Percentiles rank a stretch among this genome's conserved stretches.
These are phyloP conservation scores for Villa cingulata DNA, from an alignment of 2,888 invertebrate species.

Conservation along the genomic window DNA sequence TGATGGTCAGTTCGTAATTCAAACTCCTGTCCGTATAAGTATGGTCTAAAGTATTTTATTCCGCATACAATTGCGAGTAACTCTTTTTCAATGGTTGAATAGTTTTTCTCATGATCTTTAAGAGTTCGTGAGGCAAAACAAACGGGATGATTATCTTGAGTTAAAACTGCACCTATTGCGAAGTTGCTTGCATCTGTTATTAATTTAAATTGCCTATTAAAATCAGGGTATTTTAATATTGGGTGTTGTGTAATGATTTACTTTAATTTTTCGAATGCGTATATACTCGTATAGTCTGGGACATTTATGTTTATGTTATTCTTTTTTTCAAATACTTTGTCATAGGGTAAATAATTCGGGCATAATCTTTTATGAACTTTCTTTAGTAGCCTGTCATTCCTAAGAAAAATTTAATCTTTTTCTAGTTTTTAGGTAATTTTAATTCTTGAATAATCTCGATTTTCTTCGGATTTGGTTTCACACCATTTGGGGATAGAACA, in stretches of 20 bases:
- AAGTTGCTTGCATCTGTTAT: not conserved
- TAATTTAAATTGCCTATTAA: not conserved
- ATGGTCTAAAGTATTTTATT: slow-evolving; percentile 12
- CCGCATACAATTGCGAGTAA: slow-evolving; percentile 11
- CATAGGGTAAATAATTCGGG: no score
- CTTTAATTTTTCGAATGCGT: not conserved
- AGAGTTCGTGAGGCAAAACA: slow-evolving; percentile 12
- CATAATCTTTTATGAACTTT: no score
- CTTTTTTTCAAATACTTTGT: no score
- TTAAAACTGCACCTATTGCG: not conserved
- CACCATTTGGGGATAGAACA: no score
- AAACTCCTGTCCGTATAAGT: slow-evolving; percentile 10
- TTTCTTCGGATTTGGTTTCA: no score
- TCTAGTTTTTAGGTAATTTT: no score
- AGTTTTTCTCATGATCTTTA: slow-evolving; percentile 10
- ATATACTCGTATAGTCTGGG: no score
- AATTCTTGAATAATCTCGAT: no score
- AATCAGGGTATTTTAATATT: not conserved
- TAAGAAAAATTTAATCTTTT: no score
- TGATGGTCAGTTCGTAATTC: slow-evolving; percentile 10
- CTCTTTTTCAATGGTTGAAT: slow-evolving; percentile 12
- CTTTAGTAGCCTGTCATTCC: no score
- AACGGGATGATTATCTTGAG: slow-evolving; percentile 10
- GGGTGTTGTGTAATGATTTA: not conserved
- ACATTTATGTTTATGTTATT: no score